Base-by-base conservation (phyloP, 2,113 vertebrate species). In the Muntiacus reevesi region DNA sequence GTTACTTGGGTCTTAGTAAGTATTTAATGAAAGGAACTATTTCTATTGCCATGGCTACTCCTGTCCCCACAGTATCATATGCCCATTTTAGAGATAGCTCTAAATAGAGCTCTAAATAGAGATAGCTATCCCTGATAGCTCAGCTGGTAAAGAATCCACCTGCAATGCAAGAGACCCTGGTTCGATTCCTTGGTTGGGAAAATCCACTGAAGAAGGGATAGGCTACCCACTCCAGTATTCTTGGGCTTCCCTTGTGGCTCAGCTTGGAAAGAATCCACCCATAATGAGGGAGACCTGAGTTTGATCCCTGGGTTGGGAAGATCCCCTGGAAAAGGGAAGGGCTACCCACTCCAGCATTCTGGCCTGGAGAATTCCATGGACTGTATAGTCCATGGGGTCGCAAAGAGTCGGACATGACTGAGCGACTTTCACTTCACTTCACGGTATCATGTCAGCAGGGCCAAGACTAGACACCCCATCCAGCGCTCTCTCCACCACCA, bases 401-500 rank as follows among this genome's bases (percentile, higher is more conserved):
- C 67, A 71, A 40, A 40, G 10, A 40, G n/a, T 40, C 0, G 2
- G n/a, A 40, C 19, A 71, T 1, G 2, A 40, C 67, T 2, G 4
- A 40, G 67, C 5, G 10, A 40, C 10, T 40, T 23, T 71, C n/a
- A 40, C n/a, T 45, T 11, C n/a, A 36, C 60, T 40, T 43, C 36
- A 43, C 55, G 7, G 27, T 7, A 12, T 33, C 33, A 40, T 27
- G 71, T 62, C 25, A 21, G 15, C 28, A 6, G 64, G 57, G 16
- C 43, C 1, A 6, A 67, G n/a, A 40, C 28, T 17, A 15, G 71
- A 59, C 16, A 8, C 45, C 11, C 33, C 8, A 10, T 36, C 43
- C 45, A 4, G 43, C 13, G 33, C 23, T 60, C 47, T 7, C 40
- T 13, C 27, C 0, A 2, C 36, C 6, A 21, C 57, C 3, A 0